A percentile compares a stretch with the other conserved stretches of the same genome.
phyloP scores from a whole-genome alignment of 1,140 invertebrate species.

The Lasioglossum baleicum region DNA sequence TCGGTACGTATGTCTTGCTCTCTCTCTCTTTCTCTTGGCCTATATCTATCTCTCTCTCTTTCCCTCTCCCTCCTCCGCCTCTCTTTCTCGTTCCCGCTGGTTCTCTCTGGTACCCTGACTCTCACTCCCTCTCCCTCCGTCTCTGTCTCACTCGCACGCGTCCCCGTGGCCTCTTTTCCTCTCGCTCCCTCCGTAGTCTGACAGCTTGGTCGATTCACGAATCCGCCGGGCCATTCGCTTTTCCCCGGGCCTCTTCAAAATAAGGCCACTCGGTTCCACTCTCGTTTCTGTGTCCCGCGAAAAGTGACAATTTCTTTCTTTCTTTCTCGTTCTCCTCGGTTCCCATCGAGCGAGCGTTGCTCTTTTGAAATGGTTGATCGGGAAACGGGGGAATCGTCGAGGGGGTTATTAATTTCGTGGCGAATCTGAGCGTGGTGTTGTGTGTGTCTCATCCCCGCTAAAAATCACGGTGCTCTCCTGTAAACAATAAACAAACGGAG shows the following conservation, averaged over 20 bases:
- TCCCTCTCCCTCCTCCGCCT: conserved; percentile 1
- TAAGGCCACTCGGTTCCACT: conserved; percentile 49
- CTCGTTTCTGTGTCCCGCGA: neutral
- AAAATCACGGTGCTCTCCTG: conserved; percentile 4
- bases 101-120: too few relatives aligned
- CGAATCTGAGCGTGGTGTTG: neutral
- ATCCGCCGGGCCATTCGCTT: conserved; percentile 64
- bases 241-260: conserved; percentile 66
- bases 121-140: neutral
- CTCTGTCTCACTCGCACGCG: neutral
- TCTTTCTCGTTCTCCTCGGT: neutral
- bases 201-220: conserved; percentile 73
- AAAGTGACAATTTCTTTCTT: neutral
- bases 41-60: neutral
- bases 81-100: too few relatives aligned
- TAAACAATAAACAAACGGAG: conserved; percentile 37
- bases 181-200: conserved; percentile 51
- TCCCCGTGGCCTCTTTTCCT: conserved; percentile 23
- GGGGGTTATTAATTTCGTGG: neutral
- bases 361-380: neutral
- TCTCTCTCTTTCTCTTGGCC: conserved; percentile 5
- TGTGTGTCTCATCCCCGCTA: neutral
- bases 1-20: conserved; percentile 18
- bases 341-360: neutral
- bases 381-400: neutral